phyloP scores from a whole-genome alignment of 2,888 invertebrate species.

The Allacma fusca region DNA sequence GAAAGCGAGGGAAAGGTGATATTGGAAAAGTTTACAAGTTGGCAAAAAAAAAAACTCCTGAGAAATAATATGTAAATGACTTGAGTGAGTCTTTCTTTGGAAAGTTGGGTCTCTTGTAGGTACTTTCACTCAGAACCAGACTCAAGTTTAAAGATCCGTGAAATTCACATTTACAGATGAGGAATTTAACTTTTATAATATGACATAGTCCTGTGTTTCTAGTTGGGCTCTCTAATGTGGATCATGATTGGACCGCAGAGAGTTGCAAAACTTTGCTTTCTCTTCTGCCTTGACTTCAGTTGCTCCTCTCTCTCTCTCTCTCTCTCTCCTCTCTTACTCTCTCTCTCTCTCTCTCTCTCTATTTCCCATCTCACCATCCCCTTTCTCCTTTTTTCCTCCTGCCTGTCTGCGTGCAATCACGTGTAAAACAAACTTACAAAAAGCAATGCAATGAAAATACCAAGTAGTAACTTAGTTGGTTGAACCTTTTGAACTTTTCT shows the following conservation, averaged over 20 bases:
- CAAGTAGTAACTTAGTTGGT: conserved; percentile 9
- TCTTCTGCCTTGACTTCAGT: no score
- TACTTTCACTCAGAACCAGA: background rate
- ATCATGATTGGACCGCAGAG: conserved; percentile 16
- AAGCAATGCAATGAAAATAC: conserved; percentile 12
- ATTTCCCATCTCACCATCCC: background rate
- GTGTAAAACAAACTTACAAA: conserved; percentile 11
- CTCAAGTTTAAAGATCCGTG: conserved; percentile 1
- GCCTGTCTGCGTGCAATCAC: background rate
- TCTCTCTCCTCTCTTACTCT: background rate
- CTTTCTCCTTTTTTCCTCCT: background rate
- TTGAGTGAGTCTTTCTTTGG: background rate
- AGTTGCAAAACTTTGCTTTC: conserved; percentile 14
- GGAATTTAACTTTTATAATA: conserved; percentile 11
- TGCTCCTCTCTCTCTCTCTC: background rate
- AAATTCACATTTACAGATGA: conserved; percentile 16
- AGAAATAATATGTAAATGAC: conserved; percentile 12
- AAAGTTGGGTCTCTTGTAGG: background rate
- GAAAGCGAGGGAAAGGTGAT: background rate
- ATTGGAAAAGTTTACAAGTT: conserved; percentile 16
- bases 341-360: background rate
- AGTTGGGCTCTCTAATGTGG: background rate
- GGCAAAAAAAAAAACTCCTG: background rate
- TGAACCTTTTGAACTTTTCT: conserved; percentile 7
- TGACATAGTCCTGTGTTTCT: background rate